Percentiles rank a stretch among this genome's conserved stretches.
These are phyloP conservation scores for Neuroscelio doddi DNA, from an alignment of 2,888 invertebrate genomes.

Conservation along the genomic window DNA sequence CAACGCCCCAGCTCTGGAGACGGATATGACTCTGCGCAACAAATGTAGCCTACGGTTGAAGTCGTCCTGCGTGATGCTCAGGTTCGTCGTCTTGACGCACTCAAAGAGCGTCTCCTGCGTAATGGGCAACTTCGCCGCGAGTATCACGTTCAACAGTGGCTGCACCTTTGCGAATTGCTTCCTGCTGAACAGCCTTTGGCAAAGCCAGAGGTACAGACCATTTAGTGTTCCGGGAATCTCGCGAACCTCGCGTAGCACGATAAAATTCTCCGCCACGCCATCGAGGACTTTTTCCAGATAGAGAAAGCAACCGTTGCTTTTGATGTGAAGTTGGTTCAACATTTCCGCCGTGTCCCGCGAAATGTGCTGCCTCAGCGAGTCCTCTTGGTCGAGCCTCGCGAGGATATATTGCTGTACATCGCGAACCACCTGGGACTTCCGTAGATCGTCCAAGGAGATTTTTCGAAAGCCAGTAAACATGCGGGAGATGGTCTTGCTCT, in stretches of 20 bases:
- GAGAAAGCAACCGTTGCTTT: slow-evolving; percentile 94
- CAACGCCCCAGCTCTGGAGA: slow-evolving; percentile 77
- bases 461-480: slow-evolving; percentile 92
- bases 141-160: slow-evolving; percentile 87
- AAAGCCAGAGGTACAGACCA: slow-evolving; percentile 95
- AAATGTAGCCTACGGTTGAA: slow-evolving; percentile 85
- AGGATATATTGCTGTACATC: slow-evolving; percentile 97
- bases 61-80: slow-evolving; percentile 84
- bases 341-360: slow-evolving; percentile 95
- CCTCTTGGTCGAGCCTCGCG: slow-evolving; percentile 90
- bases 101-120: slow-evolving; percentile 87
- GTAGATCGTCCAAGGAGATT: slow-evolving; percentile 91
- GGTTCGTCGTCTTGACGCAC: slow-evolving; percentile 86
- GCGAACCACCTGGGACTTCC: slow-evolving; percentile 90
- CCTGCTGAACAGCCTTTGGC: slow-evolving; percentile 92
- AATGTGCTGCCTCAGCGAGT: slow-evolving; percentile 89
- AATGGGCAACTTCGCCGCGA: slow-evolving; percentile 90
- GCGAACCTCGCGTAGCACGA: slow-evolving; percentile 90
- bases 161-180: slow-evolving; percentile 90
- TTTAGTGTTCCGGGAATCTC: slow-evolving; percentile 95
- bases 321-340: slow-evolving; percentile 94
- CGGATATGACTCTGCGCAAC: slow-evolving; percentile 79
- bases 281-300: slow-evolving; percentile 91
- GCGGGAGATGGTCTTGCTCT: slow-evolving; percentile 85
- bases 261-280: slow-evolving; percentile 94